Conservation (phyloP, 1,140 invertebrate genomes). For the Phortica variegata region DNA sequence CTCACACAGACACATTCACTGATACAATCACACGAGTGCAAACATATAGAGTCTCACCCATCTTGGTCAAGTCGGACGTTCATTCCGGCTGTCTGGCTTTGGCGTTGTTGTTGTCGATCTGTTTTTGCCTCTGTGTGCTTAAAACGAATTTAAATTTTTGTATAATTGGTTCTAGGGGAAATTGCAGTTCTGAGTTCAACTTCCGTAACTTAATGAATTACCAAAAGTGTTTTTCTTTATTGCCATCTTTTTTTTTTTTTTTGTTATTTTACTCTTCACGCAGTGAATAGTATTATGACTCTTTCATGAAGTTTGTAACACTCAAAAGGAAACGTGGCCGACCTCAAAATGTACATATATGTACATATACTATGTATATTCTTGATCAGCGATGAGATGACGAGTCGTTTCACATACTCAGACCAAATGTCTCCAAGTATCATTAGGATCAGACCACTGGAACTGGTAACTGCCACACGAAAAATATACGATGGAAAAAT, state of each 20-base stretch:
- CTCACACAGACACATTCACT: constrained; percentile 10
- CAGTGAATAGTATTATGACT: too few species aligned
- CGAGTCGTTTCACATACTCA: too few species aligned
- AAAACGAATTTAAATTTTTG: constrained; percentile 58
- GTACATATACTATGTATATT: not conserved
- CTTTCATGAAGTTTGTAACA: too few species aligned
- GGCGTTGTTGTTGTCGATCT: constrained; percentile 13
- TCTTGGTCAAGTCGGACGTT: constrained; percentile 6
- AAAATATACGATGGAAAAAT: too few species aligned
- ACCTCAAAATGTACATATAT: not conserved
- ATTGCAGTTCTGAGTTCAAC: constrained; percentile 58
- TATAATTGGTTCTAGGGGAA: constrained; percentile 58
- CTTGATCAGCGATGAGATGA: too few species aligned
- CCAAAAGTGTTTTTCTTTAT: constrained; percentile 51
- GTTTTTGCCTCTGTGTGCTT: constrained; percentile 39
- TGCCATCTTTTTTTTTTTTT: too few species aligned
- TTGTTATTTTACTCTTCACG: too few species aligned
- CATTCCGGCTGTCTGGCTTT: constrained; percentile 3
- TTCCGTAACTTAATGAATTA: constrained; percentile 58
- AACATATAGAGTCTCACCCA: not conserved
- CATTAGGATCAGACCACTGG: too few species aligned
- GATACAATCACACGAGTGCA: constrained; percentile 10
- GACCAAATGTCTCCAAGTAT: too few species aligned
- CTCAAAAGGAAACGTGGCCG: too few species aligned
- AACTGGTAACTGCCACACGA: too few species aligned